Evolutionary conservation across 2,797 vertebrate species (phyloP).

Genomic region (Cyclura pinguis): DNA sequence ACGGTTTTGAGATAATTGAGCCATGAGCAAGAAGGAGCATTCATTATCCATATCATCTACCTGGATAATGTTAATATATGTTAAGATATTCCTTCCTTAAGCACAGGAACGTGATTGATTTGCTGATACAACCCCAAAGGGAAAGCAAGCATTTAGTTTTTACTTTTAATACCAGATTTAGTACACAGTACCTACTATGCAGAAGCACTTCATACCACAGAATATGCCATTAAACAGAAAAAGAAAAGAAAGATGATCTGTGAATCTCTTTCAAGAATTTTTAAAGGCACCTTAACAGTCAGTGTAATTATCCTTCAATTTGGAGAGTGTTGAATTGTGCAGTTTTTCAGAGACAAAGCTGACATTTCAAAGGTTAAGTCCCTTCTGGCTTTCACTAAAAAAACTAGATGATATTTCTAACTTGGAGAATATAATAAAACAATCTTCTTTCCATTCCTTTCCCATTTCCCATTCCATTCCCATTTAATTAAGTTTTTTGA

Average conservation of each 20-base stretch:
- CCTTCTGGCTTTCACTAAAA: neutral
- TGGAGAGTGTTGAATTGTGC: neutral
- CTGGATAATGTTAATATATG: constrained; percentile 10
- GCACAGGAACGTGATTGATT: neutral
- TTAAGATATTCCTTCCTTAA: constrained; percentile 7
- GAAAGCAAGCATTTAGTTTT: neutral
- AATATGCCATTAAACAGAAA: neutral
- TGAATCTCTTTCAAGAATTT: neutral
- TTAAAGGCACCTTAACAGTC: neutral
- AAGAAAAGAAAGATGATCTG: neutral
- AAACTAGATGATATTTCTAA: constrained; percentile 8
- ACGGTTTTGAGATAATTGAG: neutral
- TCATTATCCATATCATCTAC: neutral
- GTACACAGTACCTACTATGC: fast-evolving
- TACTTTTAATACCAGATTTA: neutral
- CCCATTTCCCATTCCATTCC: too few species aligned
- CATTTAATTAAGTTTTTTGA: neutral
- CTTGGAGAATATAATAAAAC: neutral
- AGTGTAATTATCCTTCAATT: neutral
- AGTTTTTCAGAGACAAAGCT: neutral
- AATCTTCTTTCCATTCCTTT: neutral
- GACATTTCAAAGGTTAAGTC: neutral
- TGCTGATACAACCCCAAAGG: neutral
- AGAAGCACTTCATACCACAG: fast-evolving
- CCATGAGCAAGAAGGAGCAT: neutral